Evolutionary conservation across 2,888 invertebrate species (phyloP).

Genomic region (Artemia sinica): DNA sequence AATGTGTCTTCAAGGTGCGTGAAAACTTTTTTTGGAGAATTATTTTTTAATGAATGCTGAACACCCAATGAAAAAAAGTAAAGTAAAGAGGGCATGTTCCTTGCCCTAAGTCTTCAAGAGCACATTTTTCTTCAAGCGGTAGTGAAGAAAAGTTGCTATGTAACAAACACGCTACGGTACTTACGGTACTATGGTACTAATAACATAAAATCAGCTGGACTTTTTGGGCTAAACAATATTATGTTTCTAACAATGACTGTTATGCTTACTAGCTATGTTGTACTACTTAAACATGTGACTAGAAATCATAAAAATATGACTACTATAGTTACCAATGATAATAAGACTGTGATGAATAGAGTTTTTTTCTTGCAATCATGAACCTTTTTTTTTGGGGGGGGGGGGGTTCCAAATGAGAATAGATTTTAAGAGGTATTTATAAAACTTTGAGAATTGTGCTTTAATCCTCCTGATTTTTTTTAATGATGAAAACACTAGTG

Average conservation of each 20-base stretch:
- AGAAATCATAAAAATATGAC: slow-evolving; percentile 5
- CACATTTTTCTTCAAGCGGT: too few relatives aligned
- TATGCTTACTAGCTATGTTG: slow-evolving; percentile 48
- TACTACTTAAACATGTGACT: slow-evolving; percentile 29
- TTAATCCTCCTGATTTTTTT: slow-evolving; percentile 47
- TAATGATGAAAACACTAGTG: slow-evolving; percentile 44
- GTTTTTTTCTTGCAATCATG: slow-evolving; percentile 19
- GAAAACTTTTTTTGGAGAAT: too few relatives aligned
- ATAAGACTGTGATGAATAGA: not conserved
- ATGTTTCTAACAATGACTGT: slow-evolving; percentile 52
- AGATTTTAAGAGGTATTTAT: slow-evolving; percentile 47
- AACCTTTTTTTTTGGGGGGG: slow-evolving; percentile 29
- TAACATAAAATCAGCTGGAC: slow-evolving; percentile 58
- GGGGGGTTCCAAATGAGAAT: slow-evolving; percentile 54
- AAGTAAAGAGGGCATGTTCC: too few relatives aligned
- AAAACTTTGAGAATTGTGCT: slow-evolving; percentile 52
- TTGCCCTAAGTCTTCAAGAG: too few relatives aligned
- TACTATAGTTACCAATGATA: not conserved
- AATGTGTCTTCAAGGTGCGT: too few relatives aligned
- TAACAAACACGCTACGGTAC: too few relatives aligned
- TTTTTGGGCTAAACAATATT: slow-evolving; percentile 51
- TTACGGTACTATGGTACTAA: too few relatives aligned
- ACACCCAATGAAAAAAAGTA: too few relatives aligned
- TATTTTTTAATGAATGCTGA: too few relatives aligned
- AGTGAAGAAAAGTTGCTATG: too few relatives aligned